Evolutionary conservation across 2,113 vertebrate genomes (phyloP).

Genomic region (Carassius auratus): DNA sequence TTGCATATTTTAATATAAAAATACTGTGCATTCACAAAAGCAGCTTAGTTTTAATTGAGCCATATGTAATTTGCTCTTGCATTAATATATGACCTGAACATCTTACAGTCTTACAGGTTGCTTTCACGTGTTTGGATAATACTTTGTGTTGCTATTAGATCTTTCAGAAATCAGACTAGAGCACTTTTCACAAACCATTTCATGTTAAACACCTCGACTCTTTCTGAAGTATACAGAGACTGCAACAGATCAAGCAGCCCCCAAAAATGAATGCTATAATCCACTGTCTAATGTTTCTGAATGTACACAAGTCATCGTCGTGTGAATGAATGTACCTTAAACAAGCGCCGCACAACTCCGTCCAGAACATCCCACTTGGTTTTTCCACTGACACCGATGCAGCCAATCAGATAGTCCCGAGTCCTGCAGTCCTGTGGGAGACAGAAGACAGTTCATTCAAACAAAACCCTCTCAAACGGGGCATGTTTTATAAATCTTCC

Average conservation of each 20-base stretch:
- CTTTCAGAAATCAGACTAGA: no score
- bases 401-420: conserved; percentile 90
- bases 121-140: no score
- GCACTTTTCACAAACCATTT: no score
- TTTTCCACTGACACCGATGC: conserved; percentile 97
- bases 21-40: no score
- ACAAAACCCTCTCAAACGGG: not conserved
- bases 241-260: no score
- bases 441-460: not conserved
- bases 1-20: not conserved
- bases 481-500: not conserved
- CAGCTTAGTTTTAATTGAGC: no score
- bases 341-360: conserved; percentile 90
- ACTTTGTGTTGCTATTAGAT: no score
- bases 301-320: not conserved
- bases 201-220: no score
- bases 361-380: conserved; percentile 99
- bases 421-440: conserved; percentile 79
- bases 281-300: not conserved
- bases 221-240: no score
- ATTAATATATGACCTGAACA: no score
- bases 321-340: conserved; percentile 83
- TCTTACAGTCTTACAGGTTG: no score
- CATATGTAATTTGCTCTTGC: no score
- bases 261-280: not conserved